A percentile compares a stretch with the other conserved stretches of the same genome.
phyloP scores from a whole-genome alignment of 2,797 vertebrate genomes.

The Manis crassicaudata region DNA sequence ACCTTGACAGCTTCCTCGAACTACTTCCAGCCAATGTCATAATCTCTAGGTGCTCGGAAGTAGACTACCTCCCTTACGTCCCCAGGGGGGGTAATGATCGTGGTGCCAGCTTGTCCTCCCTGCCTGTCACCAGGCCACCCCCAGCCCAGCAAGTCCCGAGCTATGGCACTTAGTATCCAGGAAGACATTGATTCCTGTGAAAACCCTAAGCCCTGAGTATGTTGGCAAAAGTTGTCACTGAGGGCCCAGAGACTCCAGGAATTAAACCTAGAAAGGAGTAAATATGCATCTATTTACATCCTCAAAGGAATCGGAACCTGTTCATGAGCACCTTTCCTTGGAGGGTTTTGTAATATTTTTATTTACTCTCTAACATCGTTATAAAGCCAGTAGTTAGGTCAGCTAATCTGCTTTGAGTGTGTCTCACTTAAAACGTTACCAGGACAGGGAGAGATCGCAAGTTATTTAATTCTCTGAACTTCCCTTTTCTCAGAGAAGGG shows the following conservation, averaged over 20 bases:
- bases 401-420: background rate
- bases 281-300: background rate
- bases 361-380: background rate
- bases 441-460: background rate
- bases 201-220: background rate
- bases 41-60: background rate
- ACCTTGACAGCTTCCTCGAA: background rate
- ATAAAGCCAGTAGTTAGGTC: background rate
- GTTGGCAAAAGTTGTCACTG: background rate
- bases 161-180: background rate
- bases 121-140: background rate
- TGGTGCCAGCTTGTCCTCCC: background rate
- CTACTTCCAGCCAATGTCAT: background rate
- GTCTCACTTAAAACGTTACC: background rate
- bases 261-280: background rate
- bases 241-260: background rate
- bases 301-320: background rate
- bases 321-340: background rate
- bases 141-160: background rate
- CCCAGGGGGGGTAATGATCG: background rate
- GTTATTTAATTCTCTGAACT: background rate
- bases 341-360: background rate
- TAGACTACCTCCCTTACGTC: background rate
- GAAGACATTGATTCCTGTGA: background rate
- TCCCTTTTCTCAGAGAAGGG: background rate